phyloP scores from a whole-genome alignment of 2,797 vertebrate species.

The Odontamblyopus lacepedii region DNA sequence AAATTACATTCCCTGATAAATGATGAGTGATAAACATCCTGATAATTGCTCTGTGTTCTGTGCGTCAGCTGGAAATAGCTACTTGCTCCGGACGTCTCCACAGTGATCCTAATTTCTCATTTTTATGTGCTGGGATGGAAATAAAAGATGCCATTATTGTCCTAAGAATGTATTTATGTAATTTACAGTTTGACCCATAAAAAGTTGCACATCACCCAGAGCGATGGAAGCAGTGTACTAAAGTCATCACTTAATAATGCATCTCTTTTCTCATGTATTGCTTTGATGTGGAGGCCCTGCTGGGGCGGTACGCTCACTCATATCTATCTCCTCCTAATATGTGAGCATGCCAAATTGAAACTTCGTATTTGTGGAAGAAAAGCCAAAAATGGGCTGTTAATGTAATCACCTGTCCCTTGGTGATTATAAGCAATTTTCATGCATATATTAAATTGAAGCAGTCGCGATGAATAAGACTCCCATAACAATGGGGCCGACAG shows the following conservation, averaged over 20 bases:
- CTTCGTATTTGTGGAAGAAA: background rate
- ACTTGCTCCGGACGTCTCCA: constrained; percentile 45
- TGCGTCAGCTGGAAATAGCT: constrained; percentile 40
- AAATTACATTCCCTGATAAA: constrained; percentile 40
- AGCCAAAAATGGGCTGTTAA: background rate
- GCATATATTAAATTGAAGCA: background rate
- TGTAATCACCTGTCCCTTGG: background rate
- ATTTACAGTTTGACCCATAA: constrained; percentile 58
- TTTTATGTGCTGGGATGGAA: constrained; percentile 48
- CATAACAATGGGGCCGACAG: background rate
- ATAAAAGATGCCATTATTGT: constrained; percentile 48
- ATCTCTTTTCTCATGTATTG: constrained; percentile 38
- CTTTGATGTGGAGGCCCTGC: constrained; percentile 42
- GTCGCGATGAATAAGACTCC: background rate
- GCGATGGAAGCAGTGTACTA: constrained; percentile 23
- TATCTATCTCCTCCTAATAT: constrained; percentile 32
- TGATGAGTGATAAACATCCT: constrained; percentile 54
- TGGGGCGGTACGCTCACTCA: constrained; percentile 19
- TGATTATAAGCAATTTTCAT: background rate
- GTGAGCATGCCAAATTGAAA: constrained; percentile 24
- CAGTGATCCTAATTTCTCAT: constrained; percentile 38
- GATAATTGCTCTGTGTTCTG: constrained; percentile 47
- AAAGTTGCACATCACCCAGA: constrained; percentile 37
- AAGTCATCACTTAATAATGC: constrained; percentile 43
- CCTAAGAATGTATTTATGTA: constrained; percentile 49